A percentile compares a stretch with the other conserved stretches of the same genome.
Conservation (phyloP, 2,888 invertebrate genomes). For the Sinhomidia bicolor region DNA sequence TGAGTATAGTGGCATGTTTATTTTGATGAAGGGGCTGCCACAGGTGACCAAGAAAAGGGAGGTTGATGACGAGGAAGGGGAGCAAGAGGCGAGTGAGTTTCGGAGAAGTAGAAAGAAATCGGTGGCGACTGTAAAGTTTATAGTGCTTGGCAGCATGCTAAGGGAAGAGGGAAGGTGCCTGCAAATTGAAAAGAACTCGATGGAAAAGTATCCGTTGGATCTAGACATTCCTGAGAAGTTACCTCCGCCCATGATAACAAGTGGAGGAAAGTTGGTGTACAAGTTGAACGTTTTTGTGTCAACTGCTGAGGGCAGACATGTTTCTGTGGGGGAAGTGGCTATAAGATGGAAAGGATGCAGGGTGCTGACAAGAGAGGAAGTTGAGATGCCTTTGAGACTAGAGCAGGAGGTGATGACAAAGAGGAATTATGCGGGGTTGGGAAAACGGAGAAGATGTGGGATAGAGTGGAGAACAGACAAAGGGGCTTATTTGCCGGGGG, state of each 20-base stretch:
- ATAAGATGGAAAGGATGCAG: not conserved
- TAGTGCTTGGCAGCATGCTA: not conserved
- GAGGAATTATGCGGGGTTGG: not conserved
- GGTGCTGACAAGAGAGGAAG: not conserved
- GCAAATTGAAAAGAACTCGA: not conserved
- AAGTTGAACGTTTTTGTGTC: slow-evolving; percentile 25
- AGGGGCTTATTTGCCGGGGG: slow-evolving; percentile 28
- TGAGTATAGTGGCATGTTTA: slow-evolving; percentile 23
- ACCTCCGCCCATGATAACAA: slow-evolving; percentile 18
- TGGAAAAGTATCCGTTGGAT: slow-evolving; percentile 29
- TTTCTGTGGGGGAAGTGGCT: slow-evolving; percentile 1
- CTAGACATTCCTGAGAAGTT: slow-evolving; percentile 21
- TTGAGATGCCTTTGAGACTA: not conserved
- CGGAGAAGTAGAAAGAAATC: too few species aligned
- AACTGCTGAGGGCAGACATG: not conserved
- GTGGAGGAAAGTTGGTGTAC: slow-evolving; percentile 46
- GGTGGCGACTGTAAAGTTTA: not conserved
- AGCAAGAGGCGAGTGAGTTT: too few species aligned
- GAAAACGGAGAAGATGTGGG: not conserved
- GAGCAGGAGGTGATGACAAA: slow-evolving; percentile 11
- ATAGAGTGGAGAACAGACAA: not conserved
- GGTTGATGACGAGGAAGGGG: too few species aligned
- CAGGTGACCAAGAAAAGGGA: too few species aligned
- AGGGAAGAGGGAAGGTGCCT: not conserved
- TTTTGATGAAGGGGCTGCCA: slow-evolving; percentile 40